Percentiles rank a stretch among this genome's conserved stretches.
Conservation (phyloP, 2,888 invertebrate species). For the Chydorus sphaericus region DNA sequence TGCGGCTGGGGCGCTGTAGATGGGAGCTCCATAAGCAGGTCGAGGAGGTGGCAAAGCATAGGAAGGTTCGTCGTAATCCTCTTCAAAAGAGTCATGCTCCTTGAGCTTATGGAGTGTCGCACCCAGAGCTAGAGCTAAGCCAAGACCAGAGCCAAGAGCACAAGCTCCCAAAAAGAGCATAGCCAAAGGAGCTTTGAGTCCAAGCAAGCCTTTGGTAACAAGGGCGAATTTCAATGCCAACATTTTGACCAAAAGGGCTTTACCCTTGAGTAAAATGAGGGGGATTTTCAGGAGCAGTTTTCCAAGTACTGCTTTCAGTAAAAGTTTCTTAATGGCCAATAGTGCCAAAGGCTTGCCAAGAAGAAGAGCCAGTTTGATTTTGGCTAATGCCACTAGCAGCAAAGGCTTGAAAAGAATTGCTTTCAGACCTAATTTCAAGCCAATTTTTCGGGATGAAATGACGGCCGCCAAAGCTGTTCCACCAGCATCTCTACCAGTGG, state of each 20-base stretch:
- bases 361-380: neutral
- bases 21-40: neutral
- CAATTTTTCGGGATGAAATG: neutral
- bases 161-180: constrained; percentile 3
- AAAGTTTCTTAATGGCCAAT: neutral
- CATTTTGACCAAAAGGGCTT: neutral
- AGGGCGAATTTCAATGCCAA: constrained; percentile 2
- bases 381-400: neutral
- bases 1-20: neutral
- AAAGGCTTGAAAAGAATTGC: neutral
- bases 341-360: neutral
- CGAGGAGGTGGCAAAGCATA: neutral
- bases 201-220: neutral
- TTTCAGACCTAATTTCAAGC: neutral
- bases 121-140: neutral
- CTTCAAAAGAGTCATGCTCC: neutral
- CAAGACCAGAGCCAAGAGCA: neutral
- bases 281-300: constrained; percentile 2
- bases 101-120: constrained; percentile 1
- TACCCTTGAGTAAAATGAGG: neutral
- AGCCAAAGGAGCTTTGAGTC: neutral
- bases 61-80: neutral
- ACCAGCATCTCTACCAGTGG: neutral
- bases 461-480: neutral
- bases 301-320: constrained; percentile 6